phyloP scores from a whole-genome alignment of 2,113 vertebrate species.

The Dunckerocampus dactyliophorus region DNA sequence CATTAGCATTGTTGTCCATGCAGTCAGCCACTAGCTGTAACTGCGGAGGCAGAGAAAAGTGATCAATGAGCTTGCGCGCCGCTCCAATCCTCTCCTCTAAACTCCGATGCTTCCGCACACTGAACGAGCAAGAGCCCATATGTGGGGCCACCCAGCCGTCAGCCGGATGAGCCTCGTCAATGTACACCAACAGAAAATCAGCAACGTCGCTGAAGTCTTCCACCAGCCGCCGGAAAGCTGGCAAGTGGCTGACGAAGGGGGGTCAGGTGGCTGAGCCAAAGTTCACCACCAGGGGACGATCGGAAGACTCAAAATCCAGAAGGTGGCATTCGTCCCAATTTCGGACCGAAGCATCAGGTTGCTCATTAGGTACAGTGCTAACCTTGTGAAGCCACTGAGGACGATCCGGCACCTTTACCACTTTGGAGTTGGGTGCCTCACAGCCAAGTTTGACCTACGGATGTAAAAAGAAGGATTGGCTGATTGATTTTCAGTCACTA shows the following conservation, averaged over 20 bases:
- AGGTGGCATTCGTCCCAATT: constrained; percentile 76
- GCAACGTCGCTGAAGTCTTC: constrained; percentile 92
- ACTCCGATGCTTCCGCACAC: constrained; percentile 85
- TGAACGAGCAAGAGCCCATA: constrained; percentile 79
- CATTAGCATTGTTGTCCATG: constrained; percentile 96
- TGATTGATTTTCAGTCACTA: too few species aligned
- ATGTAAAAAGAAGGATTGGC: constrained; percentile 20
- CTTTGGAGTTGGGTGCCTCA: constrained; percentile 90
- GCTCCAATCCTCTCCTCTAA: constrained; percentile 89
- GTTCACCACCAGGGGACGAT: constrained; percentile 93
- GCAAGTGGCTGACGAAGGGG: constrained; percentile 90
- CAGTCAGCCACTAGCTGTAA: constrained; percentile 91
- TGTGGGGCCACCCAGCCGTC: constrained; percentile 92
- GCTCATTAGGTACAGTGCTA: constrained; percentile 39
- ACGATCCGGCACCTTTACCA: constrained; percentile 78
- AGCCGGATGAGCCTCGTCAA: constrained; percentile 94
- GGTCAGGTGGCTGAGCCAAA: constrained; percentile 98
- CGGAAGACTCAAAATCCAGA: constrained; percentile 86
- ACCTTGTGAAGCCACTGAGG: constrained; percentile 32
- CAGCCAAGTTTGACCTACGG: constrained; percentile 88
- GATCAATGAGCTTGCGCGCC: constrained; percentile 81
- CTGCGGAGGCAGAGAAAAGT: constrained; percentile 86
- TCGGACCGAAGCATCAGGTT: constrained; percentile 1
- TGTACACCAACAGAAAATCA: constrained; percentile 96
- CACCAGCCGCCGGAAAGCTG: constrained; percentile 89